These are phyloP conservation scores for Neoaliturus tenellus DNA, from an alignment of 2,888 invertebrate genomes.

Conservation along the genomic window DNA sequence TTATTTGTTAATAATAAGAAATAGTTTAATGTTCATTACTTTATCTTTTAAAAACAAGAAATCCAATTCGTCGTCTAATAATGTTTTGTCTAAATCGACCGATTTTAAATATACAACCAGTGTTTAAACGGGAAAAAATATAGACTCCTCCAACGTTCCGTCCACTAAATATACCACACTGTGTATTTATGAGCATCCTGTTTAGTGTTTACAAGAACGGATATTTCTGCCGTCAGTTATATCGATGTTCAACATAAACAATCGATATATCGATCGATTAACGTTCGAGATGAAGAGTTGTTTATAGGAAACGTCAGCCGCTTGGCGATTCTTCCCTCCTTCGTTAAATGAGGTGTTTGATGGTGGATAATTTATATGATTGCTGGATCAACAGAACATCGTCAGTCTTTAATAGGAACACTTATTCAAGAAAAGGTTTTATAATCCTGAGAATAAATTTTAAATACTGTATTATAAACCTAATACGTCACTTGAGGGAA, in stretches of 20 bases:
- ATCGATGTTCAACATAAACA: conserved; percentile 19
- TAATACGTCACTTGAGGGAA: no score
- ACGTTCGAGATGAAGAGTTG: not conserved
- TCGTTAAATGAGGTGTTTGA: no score
- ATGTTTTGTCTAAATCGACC: no score
- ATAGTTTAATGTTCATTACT: not conserved
- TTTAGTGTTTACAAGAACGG: not conserved
- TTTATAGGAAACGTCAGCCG: not conserved
- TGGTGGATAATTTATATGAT: no score
- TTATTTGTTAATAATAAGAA: no score
- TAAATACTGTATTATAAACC: no score
- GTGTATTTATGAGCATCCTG: conserved; percentile 1
- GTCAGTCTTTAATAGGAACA: no score
- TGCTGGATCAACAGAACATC: no score
- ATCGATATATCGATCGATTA: not conserved
- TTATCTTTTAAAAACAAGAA: not conserved
- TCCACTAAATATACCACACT: not conserved
- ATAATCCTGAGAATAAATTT: no score
- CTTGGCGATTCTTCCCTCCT: no score
- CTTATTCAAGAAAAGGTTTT: no score
- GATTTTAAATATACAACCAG: no score
- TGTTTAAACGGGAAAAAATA: not conserved
- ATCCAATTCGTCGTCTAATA: not conserved
- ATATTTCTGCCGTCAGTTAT: not conserved
- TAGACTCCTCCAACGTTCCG: not conserved